phyloP scores from a whole-genome alignment of 1,140 invertebrate genomes.

The Potamilus streckersoni region DNA sequence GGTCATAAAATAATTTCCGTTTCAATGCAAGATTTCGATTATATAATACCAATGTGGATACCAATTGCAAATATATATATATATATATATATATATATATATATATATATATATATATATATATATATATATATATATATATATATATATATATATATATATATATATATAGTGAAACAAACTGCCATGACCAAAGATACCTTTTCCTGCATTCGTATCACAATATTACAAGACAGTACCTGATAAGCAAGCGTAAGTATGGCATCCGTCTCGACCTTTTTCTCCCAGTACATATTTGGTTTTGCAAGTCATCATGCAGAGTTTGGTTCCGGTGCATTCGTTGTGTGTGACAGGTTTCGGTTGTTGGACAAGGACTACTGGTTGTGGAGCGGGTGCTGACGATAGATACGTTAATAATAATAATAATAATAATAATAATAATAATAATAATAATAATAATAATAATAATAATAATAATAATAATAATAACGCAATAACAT shows the following conservation, averaged over 20 bases:
- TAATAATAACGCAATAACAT: too few relatives aligned
- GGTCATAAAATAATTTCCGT: background rate
- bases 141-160: too few relatives aligned
- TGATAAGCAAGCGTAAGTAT: conserved; percentile 38
- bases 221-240: conserved; percentile 15
- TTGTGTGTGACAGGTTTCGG: conserved; percentile 24
- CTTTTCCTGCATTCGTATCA: background rate
- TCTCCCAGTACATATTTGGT: conserved; percentile 31
- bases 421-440: too few relatives aligned
- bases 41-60: background rate
- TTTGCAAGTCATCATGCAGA: conserved; percentile 42
- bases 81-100: too few relatives aligned
- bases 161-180: background rate
- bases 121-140: too few relatives aligned
- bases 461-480: too few relatives aligned
- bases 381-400: background rate
- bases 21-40: background rate
- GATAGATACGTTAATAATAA: too few relatives aligned
- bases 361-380: background rate
- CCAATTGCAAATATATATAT: too few relatives aligned
- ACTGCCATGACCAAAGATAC: background rate
- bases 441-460: too few relatives aligned
- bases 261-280: conserved; percentile 38
- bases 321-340: conserved; percentile 37
- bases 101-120: too few relatives aligned